Conservation (phyloP, 2,113 vertebrate species). For the Oplegnathus fasciatus region DNA sequence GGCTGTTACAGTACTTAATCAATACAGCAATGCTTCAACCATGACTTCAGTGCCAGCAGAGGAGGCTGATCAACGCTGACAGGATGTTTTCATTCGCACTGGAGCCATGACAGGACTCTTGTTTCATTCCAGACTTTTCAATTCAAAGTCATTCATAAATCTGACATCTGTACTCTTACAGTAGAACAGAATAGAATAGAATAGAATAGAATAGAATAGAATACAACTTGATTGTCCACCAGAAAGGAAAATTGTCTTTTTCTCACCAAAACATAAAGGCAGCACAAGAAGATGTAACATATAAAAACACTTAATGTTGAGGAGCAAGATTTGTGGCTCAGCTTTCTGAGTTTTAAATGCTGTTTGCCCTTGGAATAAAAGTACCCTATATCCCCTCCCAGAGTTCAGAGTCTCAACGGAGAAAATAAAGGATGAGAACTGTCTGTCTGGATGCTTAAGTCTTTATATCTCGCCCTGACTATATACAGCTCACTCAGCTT, state of each 20-base stretch:
- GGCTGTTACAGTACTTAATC: conserved; percentile 54
- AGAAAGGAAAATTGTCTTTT: neutral
- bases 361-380: neutral
- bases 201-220: neutral
- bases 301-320: neutral
- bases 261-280: neutral
- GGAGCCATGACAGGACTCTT: neutral
- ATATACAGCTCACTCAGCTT: conserved; percentile 1
- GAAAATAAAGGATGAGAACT: conserved; percentile 2
- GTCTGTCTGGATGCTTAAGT: neutral
- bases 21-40: conserved; percentile 51
- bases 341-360: neutral
- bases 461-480: neutral
- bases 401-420: conserved; percentile 3
- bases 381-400: neutral
- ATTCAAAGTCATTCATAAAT: conserved; percentile 3
- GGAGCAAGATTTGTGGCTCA: neutral
- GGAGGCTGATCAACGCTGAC: conserved; percentile 8
- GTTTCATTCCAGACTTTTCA: neutral
- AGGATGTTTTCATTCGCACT: conserved; percentile 2
- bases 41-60: conserved; percentile 36
- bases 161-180: neutral
- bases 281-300: neutral
- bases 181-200: neutral
- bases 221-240: too few relatives aligned